Conservation (phyloP, 2,888 invertebrate species). For the Napeogenes sylphis region DNA sequence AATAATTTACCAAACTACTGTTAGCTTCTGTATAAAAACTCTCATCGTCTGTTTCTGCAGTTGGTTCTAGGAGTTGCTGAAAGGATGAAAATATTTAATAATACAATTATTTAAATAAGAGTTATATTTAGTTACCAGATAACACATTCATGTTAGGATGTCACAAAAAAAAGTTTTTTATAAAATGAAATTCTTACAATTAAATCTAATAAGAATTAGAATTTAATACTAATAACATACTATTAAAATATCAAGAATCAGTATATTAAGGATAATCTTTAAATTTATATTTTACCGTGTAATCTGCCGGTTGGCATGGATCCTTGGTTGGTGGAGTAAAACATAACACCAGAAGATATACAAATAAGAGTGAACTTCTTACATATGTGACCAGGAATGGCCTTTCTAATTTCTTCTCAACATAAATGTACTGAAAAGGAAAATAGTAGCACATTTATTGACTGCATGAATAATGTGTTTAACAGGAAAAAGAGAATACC, state of each 20-base stretch:
- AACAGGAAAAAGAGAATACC: too few species aligned
- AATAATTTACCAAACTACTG: conserved; percentile 78
- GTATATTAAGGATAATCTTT: neutral
- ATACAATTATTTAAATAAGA: neutral
- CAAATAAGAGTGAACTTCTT: conserved; percentile 94
- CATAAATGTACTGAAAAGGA: conserved; percentile 87
- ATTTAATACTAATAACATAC: too few species aligned
- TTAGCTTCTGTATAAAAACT: conserved; percentile 84
- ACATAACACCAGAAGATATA: conserved; percentile 93
- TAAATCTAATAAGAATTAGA: too few species aligned
- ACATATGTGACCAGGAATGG: conserved; percentile 98
- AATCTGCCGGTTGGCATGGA: conserved; percentile 85
- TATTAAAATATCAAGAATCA: too few species aligned
- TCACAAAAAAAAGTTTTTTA: too few species aligned
- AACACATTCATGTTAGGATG: too few species aligned
- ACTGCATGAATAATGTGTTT: too few species aligned
- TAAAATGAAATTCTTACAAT: too few species aligned
- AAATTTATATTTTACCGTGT: conserved; percentile 79
- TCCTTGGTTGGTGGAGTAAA: conserved; percentile 94
- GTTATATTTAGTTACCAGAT: neutral
- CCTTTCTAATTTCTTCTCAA: conserved; percentile 90
- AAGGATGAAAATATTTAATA: conserved; percentile 30
- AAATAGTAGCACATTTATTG: neutral
- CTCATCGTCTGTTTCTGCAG: conserved; percentile 87
- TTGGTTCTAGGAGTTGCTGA: conserved; percentile 80